phyloP scores from a whole-genome alignment of 1,140 invertebrate genomes.

The Temnothorax nylanderi region DNA sequence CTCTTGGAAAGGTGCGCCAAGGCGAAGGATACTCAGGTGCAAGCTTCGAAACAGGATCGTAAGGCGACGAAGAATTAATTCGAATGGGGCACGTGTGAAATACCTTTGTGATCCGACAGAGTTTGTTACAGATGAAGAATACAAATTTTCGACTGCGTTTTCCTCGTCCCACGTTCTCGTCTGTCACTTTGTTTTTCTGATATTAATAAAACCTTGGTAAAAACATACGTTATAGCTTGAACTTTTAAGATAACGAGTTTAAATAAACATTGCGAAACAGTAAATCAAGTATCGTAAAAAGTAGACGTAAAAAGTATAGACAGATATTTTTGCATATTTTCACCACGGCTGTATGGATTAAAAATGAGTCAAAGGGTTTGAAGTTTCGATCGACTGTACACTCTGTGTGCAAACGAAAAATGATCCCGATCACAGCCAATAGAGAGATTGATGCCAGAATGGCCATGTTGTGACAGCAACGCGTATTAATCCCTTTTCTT shows the following conservation, averaged over 20 bases:
- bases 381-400: constrained; percentile 27
- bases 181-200: background rate
- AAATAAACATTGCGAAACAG: background rate
- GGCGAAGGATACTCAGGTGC: constrained; percentile 72
- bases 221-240: background rate
- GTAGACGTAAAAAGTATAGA: background rate
- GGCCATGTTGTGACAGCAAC: constrained; percentile 77
- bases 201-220: background rate
- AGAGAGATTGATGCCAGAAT: constrained; percentile 77
- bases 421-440: constrained; percentile 74
- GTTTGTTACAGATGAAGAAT: constrained; percentile 48
- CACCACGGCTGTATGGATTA: background rate
- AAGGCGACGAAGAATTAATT: constrained; percentile 72
- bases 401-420: constrained; percentile 21
- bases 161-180: background rate
- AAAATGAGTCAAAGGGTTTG: constrained; percentile 1
- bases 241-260: background rate
- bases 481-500: constrained; percentile 69
- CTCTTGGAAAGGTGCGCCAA: constrained; percentile 54
- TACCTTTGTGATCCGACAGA: constrained; percentile 1
- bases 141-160: constrained; percentile 63
- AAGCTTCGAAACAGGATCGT: constrained; percentile 60
- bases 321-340: background rate
- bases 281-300: background rate
- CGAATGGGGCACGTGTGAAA: constrained; percentile 60